Evolutionary conservation across 2,113 vertebrate species (phyloP).

Genomic region (Ursus arctos): DNA sequence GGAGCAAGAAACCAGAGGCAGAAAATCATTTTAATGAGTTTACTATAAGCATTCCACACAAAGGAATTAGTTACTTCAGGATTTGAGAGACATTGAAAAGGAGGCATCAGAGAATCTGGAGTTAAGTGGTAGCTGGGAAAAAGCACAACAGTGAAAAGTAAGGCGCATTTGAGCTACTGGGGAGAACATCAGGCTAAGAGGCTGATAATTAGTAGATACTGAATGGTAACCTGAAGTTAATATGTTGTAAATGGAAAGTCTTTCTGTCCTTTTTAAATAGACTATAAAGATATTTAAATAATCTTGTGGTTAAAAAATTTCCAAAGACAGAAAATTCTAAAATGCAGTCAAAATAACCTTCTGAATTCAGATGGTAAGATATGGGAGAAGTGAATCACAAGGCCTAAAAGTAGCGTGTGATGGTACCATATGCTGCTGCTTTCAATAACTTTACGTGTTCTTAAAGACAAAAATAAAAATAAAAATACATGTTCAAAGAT

Average conservation of each 20-base stretch:
- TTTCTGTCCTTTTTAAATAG: not conserved
- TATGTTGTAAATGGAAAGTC: not conserved
- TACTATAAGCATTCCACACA: not conserved
- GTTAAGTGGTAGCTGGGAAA: not conserved
- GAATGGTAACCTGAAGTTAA: not conserved
- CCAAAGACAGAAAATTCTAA: not conserved
- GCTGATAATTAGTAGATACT: not conserved
- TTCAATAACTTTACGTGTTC: not conserved
- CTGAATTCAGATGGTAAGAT: not conserved
- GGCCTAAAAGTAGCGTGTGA: not conserved
- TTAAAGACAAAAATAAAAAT: slow-evolving; percentile 15
- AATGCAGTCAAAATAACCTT: not conserved
- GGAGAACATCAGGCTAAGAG: not conserved
- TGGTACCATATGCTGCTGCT: not conserved
- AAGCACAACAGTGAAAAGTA: not conserved
- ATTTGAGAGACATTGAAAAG: not conserved
- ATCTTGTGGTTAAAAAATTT: not conserved
- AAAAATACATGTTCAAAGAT: not conserved
- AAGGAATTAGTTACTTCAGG: not conserved
- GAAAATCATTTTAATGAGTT: not conserved
- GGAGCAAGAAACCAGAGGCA: not conserved
- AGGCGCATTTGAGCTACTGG: not conserved
- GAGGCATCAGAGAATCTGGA: not conserved
- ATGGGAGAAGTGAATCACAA: not conserved
- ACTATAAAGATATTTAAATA: slow-evolving; percentile 3